A percentile compares a stretch with the other conserved stretches of the same genome.
These are phyloP conservation scores for Zaprionus capensis DNA, from an alignment of 1,140 invertebrate species.

Conservation along the genomic window DNA sequence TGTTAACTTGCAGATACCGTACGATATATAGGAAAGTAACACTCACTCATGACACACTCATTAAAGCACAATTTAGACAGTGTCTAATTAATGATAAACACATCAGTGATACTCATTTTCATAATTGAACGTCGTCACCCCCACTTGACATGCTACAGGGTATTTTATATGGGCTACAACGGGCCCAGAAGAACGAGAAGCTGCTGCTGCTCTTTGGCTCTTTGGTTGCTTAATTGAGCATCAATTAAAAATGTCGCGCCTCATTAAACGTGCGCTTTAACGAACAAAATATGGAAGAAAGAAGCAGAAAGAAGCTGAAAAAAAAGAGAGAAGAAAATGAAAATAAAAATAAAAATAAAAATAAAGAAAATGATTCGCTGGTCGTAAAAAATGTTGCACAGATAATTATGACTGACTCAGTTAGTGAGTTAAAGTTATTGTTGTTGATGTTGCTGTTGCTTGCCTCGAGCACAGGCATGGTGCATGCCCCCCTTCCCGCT, in stretches of 20 bases:
- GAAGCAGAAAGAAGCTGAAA: not conserved
- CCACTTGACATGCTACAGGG: not conserved
- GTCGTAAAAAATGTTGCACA: conserved; percentile 27
- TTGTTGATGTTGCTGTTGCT: not conserved
- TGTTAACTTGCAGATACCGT: not conserved
- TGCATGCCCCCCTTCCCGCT: not conserved
- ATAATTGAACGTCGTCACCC: not conserved
- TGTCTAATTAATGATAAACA: not conserved
- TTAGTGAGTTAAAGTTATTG: conserved; percentile 21
- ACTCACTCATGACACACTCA: no score
- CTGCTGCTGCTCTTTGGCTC: conserved; percentile 31
- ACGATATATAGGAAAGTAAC: not conserved
- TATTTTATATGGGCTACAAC: not conserved
- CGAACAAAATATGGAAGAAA: conserved; percentile 30
- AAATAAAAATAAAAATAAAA: conserved; percentile 12
- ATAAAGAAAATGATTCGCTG: conserved; percentile 10
- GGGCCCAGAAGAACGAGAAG: not conserved
- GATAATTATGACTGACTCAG: conserved; percentile 20
- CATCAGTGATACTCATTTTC: not conserved
- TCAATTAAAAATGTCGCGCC: conserved; percentile 79
- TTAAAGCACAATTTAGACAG: not conserved
- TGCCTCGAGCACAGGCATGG: not conserved
- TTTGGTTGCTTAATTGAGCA: conserved; percentile 69
- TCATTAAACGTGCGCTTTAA: conserved; percentile 68
- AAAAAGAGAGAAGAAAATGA: not conserved